Base-by-base conservation (phyloP, 2,888 invertebrate genomes). In the Hemicrepidius hirtus region DNA sequence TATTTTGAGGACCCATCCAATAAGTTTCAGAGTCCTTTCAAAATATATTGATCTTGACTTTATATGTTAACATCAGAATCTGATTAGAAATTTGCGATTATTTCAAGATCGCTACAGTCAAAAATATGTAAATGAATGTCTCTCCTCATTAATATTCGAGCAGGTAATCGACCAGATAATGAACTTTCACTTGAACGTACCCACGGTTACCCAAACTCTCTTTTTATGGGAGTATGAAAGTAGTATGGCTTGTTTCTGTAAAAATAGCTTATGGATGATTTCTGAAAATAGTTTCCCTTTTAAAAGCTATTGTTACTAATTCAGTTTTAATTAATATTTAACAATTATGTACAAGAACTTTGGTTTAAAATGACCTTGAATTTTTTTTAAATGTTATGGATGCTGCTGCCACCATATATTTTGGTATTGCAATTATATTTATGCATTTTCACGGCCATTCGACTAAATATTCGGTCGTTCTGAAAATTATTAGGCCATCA, bases 1-100 rank as follows among this genome's bases (percentile, higher is more conserved):
- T 32, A 32, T 32, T 32, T 32, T 32, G 32, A 32, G 32, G 32
- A 32, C 32, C 32, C 32, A 9, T 32, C 9, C 24, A 1, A 1
- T 6, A 32, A 32, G 32, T 32, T 32, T 6, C 32, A 32, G 32
- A 9, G 7, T 32, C 41, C 41, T 13, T 41, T 6, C 16, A 44
- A 44, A 44, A 16, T 44, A 44, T 18, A 18, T 44, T 44, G 16
- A 44, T 44, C 44, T 44, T 44, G 16, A 44, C 16, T 44, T 41
- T 13, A 41, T 5, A 13, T 41, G 1, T 12, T 13, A 13, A 12
- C 13, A n/a, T 5, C 13, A 1, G 44, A 5, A 24, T 16, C 18
- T 32, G 1, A 9, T 32, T 32, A 6, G 16, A 18, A 44, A 16
- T 18, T 16, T 16, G 6, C 1, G 44, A 44, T 16, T 44, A 16